These are phyloP conservation scores for Flabesymbios commensalis DNA, from an alignment of 2,888 invertebrate species.

Conservation along the genomic window DNA sequence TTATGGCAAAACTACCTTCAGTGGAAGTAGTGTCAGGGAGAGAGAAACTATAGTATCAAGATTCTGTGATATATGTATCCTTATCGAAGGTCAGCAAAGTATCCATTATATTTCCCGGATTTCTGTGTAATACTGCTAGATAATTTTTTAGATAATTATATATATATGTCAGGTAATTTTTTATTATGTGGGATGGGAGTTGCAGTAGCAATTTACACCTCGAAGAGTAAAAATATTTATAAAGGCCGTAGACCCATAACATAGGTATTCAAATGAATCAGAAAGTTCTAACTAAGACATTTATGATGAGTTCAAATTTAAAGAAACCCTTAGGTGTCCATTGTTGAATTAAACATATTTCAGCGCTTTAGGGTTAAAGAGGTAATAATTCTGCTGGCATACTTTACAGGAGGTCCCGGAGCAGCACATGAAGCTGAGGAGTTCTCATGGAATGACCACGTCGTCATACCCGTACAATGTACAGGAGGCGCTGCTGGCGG, in stretches of 20 bases:
- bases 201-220: no score
- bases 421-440: slow-evolving; percentile 55
- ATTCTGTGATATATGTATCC: slow-evolving; percentile 54
- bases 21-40: slow-evolving; percentile 53
- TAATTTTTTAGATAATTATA: not conserved
- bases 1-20: slow-evolving; percentile 51
- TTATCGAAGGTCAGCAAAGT: slow-evolving; percentile 50
- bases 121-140: not conserved
- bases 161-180: not conserved
- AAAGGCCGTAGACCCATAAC: no score
- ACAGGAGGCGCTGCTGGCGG: slow-evolving; percentile 53
- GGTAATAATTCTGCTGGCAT: no score
- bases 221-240: no score
- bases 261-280: no score
- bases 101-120: not conserved
- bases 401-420: slow-evolving; percentile 47
- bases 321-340: no score
- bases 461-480: slow-evolving; percentile 54
- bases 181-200: no score
- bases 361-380: no score
- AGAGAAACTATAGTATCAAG: slow-evolving; percentile 53
- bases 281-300: no score
- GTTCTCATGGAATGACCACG: slow-evolving; percentile 59
- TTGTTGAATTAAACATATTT: no score
- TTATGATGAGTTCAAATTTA: no score